A percentile compares a stretch with the other conserved stretches of the same genome.
Conservation (phyloP, 2,113 vertebrate genomes). For the Ibidorhyncha struthersii region DNA sequence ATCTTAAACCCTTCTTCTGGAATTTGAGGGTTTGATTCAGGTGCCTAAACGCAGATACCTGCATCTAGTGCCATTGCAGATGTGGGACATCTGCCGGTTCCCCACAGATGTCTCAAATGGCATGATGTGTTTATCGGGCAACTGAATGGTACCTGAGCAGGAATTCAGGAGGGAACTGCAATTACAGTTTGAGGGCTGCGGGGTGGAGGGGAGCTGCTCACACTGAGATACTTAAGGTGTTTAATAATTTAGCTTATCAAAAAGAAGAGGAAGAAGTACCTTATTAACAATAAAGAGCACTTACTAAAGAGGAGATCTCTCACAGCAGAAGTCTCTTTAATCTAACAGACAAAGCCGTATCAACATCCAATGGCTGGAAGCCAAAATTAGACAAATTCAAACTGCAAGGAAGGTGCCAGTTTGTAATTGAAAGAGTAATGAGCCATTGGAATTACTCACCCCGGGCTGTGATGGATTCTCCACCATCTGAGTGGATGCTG, state of each 20-base stretch:
- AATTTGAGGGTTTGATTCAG: background rate
- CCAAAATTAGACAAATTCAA: slow-evolving; percentile 50
- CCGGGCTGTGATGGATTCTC: slow-evolving; percentile 9
- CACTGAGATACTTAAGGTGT: background rate
- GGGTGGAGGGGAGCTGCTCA: background rate
- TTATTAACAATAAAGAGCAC: background rate
- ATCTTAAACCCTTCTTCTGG: background rate
- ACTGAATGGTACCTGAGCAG: background rate
- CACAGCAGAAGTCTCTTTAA: background rate
- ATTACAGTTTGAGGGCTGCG: background rate
- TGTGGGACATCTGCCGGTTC: background rate
- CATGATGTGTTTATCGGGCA: background rate
- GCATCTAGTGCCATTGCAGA: background rate
- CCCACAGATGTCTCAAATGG: background rate
- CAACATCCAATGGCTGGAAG: slow-evolving; percentile 26
- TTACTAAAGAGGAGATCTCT: background rate
- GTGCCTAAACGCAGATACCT: background rate
- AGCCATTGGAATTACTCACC: slow-evolving; percentile 55
- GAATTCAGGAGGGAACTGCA: background rate
- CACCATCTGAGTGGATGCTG: slow-evolving; percentile 19
- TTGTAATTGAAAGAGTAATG: slow-evolving; percentile 61
- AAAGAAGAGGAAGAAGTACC: background rate
- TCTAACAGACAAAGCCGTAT: slow-evolving; percentile 7
- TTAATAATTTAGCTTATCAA: slow-evolving; percentile 9
- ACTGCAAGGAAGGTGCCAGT: slow-evolving; percentile 24